Percentiles rank a stretch among this genome's conserved stretches.
These are phyloP conservation scores for Patella pellucida DNA, from an alignment of 2,888 invertebrate species.

Conservation along the genomic window DNA sequence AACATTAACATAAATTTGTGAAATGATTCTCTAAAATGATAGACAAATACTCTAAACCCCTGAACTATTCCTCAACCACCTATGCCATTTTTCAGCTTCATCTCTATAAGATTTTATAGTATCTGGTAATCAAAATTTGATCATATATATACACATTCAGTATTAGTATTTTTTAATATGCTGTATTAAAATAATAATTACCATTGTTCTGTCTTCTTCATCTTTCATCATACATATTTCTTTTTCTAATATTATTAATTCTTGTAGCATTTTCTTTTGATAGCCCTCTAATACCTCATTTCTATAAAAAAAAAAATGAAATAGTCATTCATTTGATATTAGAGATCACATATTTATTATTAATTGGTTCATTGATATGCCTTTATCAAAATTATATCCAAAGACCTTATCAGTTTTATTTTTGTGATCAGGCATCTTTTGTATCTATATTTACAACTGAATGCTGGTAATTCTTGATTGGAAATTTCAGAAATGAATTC, in stretches of 20 bases:
- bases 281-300: constrained; percentile 31
- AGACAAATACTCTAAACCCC: neutral
- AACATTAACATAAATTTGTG: neutral
- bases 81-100: neutral
- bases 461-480: too few relatives aligned
- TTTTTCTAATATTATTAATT: constrained; percentile 43
- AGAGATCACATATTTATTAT: too few relatives aligned
- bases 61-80: neutral
- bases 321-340: too few relatives aligned
- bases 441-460: too few relatives aligned
- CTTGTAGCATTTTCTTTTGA: constrained; percentile 40
- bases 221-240: constrained; percentile 43
- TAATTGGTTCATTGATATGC: too few relatives aligned
- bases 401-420: too few relatives aligned
- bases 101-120: neutral
- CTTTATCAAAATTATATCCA: too few relatives aligned
- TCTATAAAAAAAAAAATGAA: constrained; percentile 16
- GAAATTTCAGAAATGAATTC: too few relatives aligned
- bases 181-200: constrained; percentile 18
- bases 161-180: too few relatives aligned
- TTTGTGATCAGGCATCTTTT: too few relatives aligned
- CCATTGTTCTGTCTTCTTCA: constrained; percentile 45
- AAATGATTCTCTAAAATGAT: neutral
- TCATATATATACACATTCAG: too few relatives aligned
- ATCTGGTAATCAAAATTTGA: too few relatives aligned